Percentiles rank a stretch among this genome's conserved stretches.
Evolutionary conservation across 2,888 invertebrate genomes (phyloP).

Genomic region (Spilarctia lutea): DNA sequence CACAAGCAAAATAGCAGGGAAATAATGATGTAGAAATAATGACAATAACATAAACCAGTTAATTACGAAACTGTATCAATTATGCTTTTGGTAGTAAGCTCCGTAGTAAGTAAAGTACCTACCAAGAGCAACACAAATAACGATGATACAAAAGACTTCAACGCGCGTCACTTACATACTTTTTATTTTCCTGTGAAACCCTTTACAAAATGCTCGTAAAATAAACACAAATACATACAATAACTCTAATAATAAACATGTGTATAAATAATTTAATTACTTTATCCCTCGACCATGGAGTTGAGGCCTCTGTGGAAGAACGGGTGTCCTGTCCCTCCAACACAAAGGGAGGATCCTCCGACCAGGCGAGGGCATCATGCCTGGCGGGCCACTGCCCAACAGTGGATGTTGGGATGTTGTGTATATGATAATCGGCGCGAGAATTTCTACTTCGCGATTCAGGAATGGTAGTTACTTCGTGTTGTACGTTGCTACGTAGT

Average conservation of each 20-base stretch:
- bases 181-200: neutral
- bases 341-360: no score
- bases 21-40: neutral
- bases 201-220: neutral
- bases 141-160: constrained; percentile 54
- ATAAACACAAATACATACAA: neutral
- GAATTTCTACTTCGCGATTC: no score
- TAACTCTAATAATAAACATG: neutral
- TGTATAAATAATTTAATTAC: neutral
- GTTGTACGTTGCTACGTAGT: no score
- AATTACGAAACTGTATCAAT: neutral
- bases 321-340: no score
- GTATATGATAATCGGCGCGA: no score
- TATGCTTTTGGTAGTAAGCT: no score
- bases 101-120: neutral
- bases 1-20: neutral
- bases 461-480: no score
- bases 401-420: no score
- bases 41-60: neutral
- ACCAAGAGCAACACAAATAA: neutral
- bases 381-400: no score
- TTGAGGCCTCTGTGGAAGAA: no score
- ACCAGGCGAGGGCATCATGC: no score
- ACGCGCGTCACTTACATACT: constrained; percentile 41
- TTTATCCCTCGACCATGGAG: no score